Percentiles rank a stretch among this genome's conserved stretches.
Evolutionary conservation across 2,113 vertebrate species (phyloP).

Genomic region (Limnothrissa miodon): DNA sequence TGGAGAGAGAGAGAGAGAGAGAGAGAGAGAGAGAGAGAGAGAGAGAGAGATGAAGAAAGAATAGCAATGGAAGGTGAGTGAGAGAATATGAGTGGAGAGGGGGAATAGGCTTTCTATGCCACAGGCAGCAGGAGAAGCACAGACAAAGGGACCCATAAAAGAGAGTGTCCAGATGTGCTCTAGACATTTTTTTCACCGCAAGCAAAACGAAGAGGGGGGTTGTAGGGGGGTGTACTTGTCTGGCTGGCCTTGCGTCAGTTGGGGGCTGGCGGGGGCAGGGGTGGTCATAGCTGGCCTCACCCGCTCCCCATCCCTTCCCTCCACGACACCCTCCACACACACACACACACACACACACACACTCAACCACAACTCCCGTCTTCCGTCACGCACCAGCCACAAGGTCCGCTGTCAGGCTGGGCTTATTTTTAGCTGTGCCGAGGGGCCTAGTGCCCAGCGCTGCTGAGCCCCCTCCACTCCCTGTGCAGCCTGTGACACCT

Average conservation of each 20-base stretch:
- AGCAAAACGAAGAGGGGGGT: background rate
- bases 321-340: too few relatives aligned
- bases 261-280: background rate
- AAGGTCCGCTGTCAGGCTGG: constrained; percentile 54
- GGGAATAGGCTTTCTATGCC: background rate
- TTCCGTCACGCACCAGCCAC: constrained; percentile 50
- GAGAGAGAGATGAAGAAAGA: constrained; percentile 25
- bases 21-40: constrained; percentile 8
- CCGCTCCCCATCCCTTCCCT: background rate
- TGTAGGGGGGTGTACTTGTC: background rate
- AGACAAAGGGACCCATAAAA: background rate
- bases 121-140: background rate
- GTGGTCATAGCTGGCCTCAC: constrained; percentile 17
- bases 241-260: background rate
- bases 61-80: background rate
- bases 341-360: too few relatives aligned
- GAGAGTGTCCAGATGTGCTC: background rate
- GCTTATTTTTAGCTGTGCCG: constrained; percentile 61
- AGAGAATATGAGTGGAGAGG: background rate
- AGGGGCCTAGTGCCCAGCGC: background rate
- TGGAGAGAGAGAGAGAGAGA: constrained; percentile 30
- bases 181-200: background rate
- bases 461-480: background rate
- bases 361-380: background rate
- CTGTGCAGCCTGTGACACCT: constrained; percentile 55